Base-by-base conservation (phyloP, 2,888 invertebrate species). In the Atherix ibis region DNA sequence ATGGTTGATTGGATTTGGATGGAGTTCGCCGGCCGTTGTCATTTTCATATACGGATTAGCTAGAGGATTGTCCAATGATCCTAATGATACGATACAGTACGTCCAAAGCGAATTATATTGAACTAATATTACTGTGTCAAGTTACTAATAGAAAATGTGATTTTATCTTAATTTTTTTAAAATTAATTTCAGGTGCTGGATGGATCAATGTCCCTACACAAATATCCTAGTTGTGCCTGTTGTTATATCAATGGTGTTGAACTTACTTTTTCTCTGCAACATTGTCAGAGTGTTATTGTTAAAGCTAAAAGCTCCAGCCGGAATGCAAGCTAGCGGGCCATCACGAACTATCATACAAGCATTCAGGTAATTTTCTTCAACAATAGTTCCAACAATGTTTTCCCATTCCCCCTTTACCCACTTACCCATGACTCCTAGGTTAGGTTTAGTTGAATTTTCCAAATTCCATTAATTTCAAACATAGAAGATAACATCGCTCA, bases 251-350 rank as follows among this genome's bases (percentile, higher is more conserved):
- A 77, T 88, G 59, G 65, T 80, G 47, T 69, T 87, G 43, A 89
- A 89, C 62, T 65, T 88, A 29, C 66, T 76, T 44, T 89, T 91
- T 61, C 71, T 89, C 42, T 80, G 83, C 63, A 91, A 89, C 64
- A 89, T 91, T 49, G 81, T 89, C 39, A 71, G 88, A 43, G 88
- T 89, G 35, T 68, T 91, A 40, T 69, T 85, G 48, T 71, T 78
- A 34, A 89, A 89, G 59, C 62, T 89, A 45, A 72, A 80, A 45
- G 80, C 79, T 25, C 62, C 61, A n/a, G 61, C 59, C 31, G 74
- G 73, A 33, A 76, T 81, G 2, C 73, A 70, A 43, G 68, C 62
- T 44, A 65, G 68, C 49, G 67, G 69, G 35, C 74, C 75, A 10
- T 79, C 76, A 24, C 70, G 74, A 44, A 77, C 75, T n/a, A 76